A percentile compares a stretch with the other conserved stretches of the same genome.
Evolutionary conservation across 2,888 invertebrate genomes (phyloP).

Genomic region (Mystacides longicornis): DNA sequence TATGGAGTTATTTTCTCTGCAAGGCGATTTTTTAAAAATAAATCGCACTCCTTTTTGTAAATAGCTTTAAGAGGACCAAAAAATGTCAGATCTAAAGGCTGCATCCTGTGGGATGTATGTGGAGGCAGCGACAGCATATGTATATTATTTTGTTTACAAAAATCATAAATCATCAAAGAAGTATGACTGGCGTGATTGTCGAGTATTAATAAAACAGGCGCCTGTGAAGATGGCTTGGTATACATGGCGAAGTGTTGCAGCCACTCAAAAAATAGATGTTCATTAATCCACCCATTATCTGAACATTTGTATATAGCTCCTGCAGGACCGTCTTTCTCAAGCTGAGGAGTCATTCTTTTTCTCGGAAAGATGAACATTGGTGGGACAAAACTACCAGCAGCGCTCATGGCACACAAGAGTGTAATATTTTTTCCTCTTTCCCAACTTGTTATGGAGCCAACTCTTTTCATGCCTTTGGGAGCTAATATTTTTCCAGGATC

Average conservation of each 20-base stretch:
- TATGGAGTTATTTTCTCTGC: conserved; percentile 29
- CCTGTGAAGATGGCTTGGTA: conserved; percentile 26
- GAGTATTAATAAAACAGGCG: conserved; percentile 27
- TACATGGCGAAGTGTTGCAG: conserved; percentile 9
- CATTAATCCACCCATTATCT: conserved; percentile 8
- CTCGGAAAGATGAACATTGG: conserved; percentile 40
- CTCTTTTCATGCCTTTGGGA: conserved; percentile 34
- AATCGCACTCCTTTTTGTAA: conserved; percentile 29
- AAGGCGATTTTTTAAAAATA: conserved; percentile 29
- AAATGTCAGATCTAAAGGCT: conserved; percentile 27
- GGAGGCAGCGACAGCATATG: conserved; percentile 28
- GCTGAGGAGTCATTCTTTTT: conserved; percentile 33
- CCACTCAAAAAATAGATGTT: conserved; percentile 7
- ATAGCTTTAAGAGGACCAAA: conserved; percentile 18
- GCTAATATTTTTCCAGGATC: conserved; percentile 33
- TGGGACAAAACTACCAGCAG: conserved; percentile 34
- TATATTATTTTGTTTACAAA: conserved; percentile 26
- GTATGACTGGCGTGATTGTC: conserved; percentile 31
- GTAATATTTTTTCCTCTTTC: conserved; percentile 36
- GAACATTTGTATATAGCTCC: conserved; percentile 31
- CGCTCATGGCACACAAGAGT: conserved; percentile 36
- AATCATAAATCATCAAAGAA: conserved; percentile 26
- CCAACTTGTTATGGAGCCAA: conserved; percentile 35
- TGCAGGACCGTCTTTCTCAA: conserved; percentile 35
- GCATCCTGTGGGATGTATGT: conserved; percentile 27